Conservation (phyloP, 2,113 vertebrate species). For the Pelecanus crispus region DNA sequence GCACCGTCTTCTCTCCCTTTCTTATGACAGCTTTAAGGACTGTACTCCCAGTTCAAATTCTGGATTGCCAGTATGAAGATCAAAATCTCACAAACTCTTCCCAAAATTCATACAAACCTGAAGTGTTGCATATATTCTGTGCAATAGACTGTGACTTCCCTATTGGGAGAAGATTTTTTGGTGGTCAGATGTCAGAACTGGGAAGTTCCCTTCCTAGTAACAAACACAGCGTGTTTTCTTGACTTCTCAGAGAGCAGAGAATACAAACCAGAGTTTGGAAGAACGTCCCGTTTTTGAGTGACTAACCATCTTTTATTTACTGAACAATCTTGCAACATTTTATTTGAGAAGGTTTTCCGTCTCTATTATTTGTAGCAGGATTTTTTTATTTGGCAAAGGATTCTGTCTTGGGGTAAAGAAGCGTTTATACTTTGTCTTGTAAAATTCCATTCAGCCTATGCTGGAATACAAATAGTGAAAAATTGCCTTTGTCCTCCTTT, state of each 20-base stretch:
- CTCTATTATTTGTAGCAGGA: background rate
- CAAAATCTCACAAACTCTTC: background rate
- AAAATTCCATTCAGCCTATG: background rate
- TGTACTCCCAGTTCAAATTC: background rate
- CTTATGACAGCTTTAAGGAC: background rate
- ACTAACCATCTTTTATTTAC: background rate
- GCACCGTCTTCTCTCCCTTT: background rate
- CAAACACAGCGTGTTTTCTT: background rate
- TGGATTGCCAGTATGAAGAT: background rate
- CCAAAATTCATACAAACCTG: background rate
- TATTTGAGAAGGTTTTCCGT: background rate
- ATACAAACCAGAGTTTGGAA: background rate
- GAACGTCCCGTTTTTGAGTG: background rate
- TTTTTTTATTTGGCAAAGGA: conserved; percentile 2
- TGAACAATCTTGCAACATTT: background rate
- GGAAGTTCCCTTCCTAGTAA: background rate
- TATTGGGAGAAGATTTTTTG: background rate
- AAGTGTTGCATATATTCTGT: background rate
- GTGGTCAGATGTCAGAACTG: background rate
- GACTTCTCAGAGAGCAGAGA: background rate
- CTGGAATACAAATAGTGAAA: conserved; percentile 25
- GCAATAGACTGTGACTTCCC: background rate
- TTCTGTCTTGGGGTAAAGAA: background rate
- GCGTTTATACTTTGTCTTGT: background rate
- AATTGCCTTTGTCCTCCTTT: conserved; percentile 37